Conservation (phyloP, 2,797 vertebrate genomes). For the Cheirogaleus major region DNA sequence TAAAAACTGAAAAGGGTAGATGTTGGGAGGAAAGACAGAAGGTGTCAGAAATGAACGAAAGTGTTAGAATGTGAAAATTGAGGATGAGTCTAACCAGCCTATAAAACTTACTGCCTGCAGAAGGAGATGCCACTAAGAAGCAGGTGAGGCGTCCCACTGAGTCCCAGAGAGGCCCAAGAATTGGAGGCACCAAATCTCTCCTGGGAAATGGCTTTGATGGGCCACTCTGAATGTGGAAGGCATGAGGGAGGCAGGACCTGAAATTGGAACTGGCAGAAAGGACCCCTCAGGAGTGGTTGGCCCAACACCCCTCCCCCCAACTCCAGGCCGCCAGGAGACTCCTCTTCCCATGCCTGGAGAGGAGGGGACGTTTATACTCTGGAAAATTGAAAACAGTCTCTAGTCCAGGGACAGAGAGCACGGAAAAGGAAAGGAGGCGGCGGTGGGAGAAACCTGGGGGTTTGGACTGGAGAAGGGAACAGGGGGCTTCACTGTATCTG, state of each 20-base stretch:
- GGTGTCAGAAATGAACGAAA: not conserved
- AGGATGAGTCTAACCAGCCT: not conserved
- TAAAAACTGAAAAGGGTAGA: not conserved
- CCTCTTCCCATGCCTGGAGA: not conserved
- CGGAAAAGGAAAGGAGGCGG: not conserved
- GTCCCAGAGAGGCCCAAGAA: not conserved
- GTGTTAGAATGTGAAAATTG: not conserved
- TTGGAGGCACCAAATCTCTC: not conserved
- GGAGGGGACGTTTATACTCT: not conserved
- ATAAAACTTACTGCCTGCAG: not conserved
- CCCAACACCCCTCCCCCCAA: accelerated
- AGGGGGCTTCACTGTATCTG: not conserved
- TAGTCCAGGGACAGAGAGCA: not conserved
- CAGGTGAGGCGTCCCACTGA: not conserved
- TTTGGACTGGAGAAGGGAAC: not conserved
- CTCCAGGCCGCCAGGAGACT: not conserved
- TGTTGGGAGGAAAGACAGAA: not conserved
- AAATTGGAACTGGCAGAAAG: not conserved
- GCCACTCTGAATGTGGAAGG: not conserved
- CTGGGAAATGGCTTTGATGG: not conserved
- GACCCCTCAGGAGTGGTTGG: not conserved
- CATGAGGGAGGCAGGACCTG: not conserved
- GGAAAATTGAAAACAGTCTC: not conserved
- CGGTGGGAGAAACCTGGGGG: not conserved
- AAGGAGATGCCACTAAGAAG: not conserved